Percentiles rank a stretch among this genome's conserved stretches.
Evolutionary conservation across 2,888 invertebrate genomes (phyloP).

Genomic region (Eumacrocentrus americanus): DNA sequence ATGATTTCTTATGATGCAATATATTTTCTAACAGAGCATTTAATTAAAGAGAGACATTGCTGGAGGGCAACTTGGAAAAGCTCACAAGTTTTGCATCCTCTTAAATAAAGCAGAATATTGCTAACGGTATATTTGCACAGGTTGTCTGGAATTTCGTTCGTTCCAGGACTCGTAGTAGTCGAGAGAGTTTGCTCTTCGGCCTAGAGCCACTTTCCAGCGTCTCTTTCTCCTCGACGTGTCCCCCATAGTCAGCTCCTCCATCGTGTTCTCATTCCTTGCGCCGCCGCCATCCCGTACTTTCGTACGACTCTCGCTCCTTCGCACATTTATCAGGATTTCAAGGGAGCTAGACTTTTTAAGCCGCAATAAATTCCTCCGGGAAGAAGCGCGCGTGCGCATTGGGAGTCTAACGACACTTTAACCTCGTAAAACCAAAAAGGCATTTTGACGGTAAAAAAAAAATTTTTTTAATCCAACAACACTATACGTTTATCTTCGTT

Average conservation of each 20-base stretch:
- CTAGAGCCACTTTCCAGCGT: conserved; percentile 48
- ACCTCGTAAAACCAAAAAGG: conserved; percentile 10
- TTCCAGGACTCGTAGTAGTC: conserved; percentile 19
- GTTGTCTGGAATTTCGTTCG: conserved; percentile 23
- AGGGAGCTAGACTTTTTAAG: conserved; percentile 67
- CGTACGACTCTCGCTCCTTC: conserved; percentile 47
- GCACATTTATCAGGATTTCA: conserved; percentile 73
- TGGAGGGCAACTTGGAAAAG: neutral
- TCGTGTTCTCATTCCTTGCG: conserved; percentile 31
- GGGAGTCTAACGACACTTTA: conserved; percentile 32
- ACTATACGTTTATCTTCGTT: no score
- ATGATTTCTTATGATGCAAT: neutral
- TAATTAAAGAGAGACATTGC: conserved; percentile 5
- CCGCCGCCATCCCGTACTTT: conserved; percentile 11
- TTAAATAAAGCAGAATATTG: conserved; percentile 29
- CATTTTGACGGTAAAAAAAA: neutral
- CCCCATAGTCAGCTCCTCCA: conserved; percentile 29
- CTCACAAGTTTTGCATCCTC: conserved; percentile 10
- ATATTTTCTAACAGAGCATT: neutral
- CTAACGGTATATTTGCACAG: conserved; percentile 35
- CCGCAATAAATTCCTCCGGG: conserved; percentile 57
- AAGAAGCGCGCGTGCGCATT: conserved; percentile 32
- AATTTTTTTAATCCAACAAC: neutral
- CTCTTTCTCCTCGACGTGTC: conserved; percentile 34
- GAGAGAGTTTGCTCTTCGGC: conserved; percentile 56